Evolutionary conservation across 2,113 vertebrate species (phyloP).

Genomic region (Microcebus lehilahytsara): DNA sequence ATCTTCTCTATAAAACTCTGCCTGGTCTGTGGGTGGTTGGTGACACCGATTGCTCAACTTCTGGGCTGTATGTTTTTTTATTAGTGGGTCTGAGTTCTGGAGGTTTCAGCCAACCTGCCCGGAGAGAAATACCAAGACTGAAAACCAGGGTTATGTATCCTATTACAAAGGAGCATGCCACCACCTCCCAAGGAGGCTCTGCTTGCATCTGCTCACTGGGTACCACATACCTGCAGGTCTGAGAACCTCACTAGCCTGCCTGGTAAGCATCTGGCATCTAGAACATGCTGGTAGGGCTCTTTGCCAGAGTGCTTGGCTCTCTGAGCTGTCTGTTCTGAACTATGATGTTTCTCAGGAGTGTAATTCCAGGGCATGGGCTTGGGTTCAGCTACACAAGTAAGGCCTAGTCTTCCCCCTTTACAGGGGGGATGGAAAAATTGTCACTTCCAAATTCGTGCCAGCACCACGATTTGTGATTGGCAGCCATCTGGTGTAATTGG

Average conservation of each 20-base stretch:
- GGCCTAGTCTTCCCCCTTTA: neutral
- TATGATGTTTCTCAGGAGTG: neutral
- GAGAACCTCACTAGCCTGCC: neutral
- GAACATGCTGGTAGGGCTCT: neutral
- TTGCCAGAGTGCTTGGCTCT: neutral
- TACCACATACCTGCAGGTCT: neutral
- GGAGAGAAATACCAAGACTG: neutral
- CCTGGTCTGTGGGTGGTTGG: neutral
- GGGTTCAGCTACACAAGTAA: neutral
- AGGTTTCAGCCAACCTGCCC: neutral
- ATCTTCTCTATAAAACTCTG: neutral
- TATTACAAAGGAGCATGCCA: rapidly evolving
- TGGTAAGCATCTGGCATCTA: neutral
- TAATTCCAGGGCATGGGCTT: too few relatives aligned
- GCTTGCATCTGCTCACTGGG: neutral
- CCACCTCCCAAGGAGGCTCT: too few relatives aligned
- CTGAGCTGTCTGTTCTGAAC: neutral
- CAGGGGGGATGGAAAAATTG: too few relatives aligned
- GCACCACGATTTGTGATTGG: neutral
- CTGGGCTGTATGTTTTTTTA: neutral
- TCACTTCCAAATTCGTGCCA: neutral
- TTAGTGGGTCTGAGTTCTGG: neutral
- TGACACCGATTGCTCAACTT: neutral
- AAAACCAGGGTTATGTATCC: neutral
- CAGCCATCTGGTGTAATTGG: neutral